These are phyloP conservation scores for Miltochrista miniata DNA, from an alignment of 2,888 invertebrate species.

Conservation along the genomic window DNA sequence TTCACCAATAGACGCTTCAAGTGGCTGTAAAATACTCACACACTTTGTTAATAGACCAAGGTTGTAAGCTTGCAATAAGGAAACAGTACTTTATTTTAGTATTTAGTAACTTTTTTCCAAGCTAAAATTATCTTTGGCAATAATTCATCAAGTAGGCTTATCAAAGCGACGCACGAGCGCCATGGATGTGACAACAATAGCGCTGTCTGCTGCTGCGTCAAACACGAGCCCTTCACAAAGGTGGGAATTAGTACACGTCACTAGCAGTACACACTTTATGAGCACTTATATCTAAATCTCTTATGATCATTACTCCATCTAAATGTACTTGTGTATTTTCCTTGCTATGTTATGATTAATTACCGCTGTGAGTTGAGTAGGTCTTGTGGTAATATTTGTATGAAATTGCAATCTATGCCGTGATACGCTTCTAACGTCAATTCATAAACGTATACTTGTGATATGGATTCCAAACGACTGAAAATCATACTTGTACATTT, in stretches of 20 bases:
- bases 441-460: no score
- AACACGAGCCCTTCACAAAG: conserved; percentile 37
- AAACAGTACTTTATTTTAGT: no score
- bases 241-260: conserved; percentile 43
- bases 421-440: background rate
- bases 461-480: no score
- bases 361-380: background rate
- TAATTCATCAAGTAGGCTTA: conserved; percentile 51
- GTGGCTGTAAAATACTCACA: no score
- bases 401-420: no score
- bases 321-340: background rate
- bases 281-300: conserved; percentile 19
- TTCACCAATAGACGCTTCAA: no score
- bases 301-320: conserved; percentile 2
- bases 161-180: conserved; percentile 39
- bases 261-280: conserved; percentile 26
- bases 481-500: no score
- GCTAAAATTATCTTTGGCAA: no score
- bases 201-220: conserved; percentile 21
- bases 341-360: background rate
- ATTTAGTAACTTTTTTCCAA: no score
- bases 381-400: no score
- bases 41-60: no score
- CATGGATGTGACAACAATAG: conserved; percentile 57
- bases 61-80: no score